A percentile compares a stretch with the other conserved stretches of the same genome.
phyloP scores from a whole-genome alignment of 2,888 invertebrate species.

The Ypsolopha sequella region DNA sequence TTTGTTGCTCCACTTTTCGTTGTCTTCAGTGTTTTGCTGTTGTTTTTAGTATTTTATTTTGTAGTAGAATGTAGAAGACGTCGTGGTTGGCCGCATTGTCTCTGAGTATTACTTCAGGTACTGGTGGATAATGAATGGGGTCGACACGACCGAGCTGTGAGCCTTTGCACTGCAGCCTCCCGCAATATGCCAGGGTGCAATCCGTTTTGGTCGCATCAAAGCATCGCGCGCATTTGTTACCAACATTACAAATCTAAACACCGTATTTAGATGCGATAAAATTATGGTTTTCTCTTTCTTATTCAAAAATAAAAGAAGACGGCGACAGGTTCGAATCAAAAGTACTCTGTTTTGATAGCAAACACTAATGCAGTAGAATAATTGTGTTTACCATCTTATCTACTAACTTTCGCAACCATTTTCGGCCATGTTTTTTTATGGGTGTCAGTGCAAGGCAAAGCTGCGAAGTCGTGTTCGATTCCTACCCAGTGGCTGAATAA shows the following conservation, averaged over 20 bases:
- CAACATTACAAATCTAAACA: no score
- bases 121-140: conserved; percentile 75
- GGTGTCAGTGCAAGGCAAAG: conserved; percentile 7
- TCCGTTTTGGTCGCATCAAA: no score
- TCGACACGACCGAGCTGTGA: conserved; percentile 7
- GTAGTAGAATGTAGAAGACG: conserved; percentile 43
- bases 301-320: no score
- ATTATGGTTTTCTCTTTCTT: no score
- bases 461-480: conserved; percentile 27
- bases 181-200: no score
- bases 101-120: conserved; percentile 99
- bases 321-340: no score
- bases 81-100: conserved; percentile 66
- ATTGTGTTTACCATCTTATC: no score
- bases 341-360: no score
- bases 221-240: no score
- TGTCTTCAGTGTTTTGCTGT: conserved; percentile 8
- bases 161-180: not conserved
- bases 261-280: no score
- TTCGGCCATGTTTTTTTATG: not conserved
- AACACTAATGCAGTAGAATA: no score
- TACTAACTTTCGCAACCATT: not conserved
- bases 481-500: conserved; percentile 92
- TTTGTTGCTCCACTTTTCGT: conserved; percentile 4
- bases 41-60: conserved; percentile 8